Percentiles rank a stretch among this genome's conserved stretches.
Conservation (phyloP, 2,113 vertebrate genomes). For the Plestiodon gilberti region DNA sequence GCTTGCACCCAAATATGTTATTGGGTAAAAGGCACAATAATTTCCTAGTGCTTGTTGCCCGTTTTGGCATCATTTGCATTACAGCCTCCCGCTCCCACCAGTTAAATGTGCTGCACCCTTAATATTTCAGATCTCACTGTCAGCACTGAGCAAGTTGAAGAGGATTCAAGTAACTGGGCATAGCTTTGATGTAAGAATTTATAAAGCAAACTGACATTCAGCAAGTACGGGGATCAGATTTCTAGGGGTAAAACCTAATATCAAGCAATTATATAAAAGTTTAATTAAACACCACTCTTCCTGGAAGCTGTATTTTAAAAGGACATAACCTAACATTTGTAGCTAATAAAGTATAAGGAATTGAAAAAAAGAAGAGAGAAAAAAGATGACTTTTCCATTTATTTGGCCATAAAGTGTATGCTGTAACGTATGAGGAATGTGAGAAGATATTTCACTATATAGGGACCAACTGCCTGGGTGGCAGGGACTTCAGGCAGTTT, state of each 20-base stretch:
- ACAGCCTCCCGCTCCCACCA: neutral
- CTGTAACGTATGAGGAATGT: slow-evolving; percentile 64
- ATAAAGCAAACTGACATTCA: slow-evolving; percentile 53
- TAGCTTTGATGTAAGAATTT: slow-evolving; percentile 47
- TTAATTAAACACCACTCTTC: slow-evolving; percentile 67
- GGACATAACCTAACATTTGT: slow-evolving; percentile 66
- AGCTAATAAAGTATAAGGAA: slow-evolving; percentile 67
- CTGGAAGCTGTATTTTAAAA: slow-evolving; percentile 65
- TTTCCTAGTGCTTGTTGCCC: too few species aligned
- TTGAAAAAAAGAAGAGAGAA: too few species aligned
- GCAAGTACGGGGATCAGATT: slow-evolving; percentile 45
- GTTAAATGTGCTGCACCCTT: slow-evolving; percentile 6
- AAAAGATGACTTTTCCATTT: slow-evolving; percentile 52
- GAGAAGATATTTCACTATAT: slow-evolving; percentile 71
- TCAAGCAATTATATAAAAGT: slow-evolving; percentile 59
- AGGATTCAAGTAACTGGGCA: slow-evolving; percentile 46
- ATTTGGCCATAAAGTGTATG: slow-evolving; percentile 67
- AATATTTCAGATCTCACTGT: slow-evolving; percentile 39
- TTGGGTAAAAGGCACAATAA: too few species aligned
- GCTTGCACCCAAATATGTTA: neutral
- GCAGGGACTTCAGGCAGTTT: slow-evolving; percentile 51
- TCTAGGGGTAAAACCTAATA: slow-evolving; percentile 58
- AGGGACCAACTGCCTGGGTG: slow-evolving; percentile 70
- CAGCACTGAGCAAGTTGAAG: slow-evolving; percentile 21
- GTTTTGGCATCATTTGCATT: neutral